Conservation (phyloP, 2,888 invertebrate genomes). For the Gymnocheta viridis region DNA sequence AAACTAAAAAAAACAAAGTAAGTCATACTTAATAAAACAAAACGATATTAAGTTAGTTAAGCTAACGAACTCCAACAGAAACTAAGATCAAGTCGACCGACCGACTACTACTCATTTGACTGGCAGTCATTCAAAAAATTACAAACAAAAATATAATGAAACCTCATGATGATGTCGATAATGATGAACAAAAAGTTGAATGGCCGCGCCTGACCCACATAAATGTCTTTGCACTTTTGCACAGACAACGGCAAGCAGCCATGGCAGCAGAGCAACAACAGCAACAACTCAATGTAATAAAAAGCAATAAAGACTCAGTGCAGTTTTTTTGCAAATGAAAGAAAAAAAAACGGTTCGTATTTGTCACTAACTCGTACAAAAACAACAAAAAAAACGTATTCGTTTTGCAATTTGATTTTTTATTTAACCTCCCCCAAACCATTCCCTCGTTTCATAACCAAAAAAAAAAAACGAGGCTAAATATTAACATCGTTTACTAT, state of each 20-base stretch:
- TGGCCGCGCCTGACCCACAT: conserved; percentile 87
- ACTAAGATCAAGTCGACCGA: conserved; percentile 54
- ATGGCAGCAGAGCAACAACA: conserved; percentile 50
- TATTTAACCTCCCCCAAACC: conserved; percentile 23
- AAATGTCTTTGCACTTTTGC: conserved; percentile 85
- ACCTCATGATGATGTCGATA: conserved; percentile 12
- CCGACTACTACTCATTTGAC: conserved; percentile 21
- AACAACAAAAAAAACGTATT: conserved; percentile 56
- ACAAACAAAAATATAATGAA: not conserved
- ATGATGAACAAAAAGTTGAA: conserved; percentile 75
- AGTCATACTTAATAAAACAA: conserved; percentile 10
- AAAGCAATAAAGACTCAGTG: conserved; percentile 62
- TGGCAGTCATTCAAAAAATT: conserved; percentile 5
- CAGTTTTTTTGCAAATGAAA: conserved; percentile 53
- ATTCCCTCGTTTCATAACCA: conserved; percentile 39
- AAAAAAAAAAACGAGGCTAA: conserved; percentile 61
- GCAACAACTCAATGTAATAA: conserved; percentile 41
- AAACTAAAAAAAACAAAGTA: not conserved
- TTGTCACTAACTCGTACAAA: conserved; percentile 57
- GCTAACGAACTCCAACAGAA: conserved; percentile 19
- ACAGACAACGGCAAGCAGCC: conserved; percentile 45
- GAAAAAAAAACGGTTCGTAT: conserved; percentile 45
- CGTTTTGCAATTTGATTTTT: conserved; percentile 24
- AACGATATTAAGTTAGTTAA: conserved; percentile 4
- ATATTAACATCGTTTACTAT: conserved; percentile 53